These are phyloP conservation scores for Lasius fuliginosus DNA, from an alignment of 2,888 invertebrate genomes.

Conservation along the genomic window DNA sequence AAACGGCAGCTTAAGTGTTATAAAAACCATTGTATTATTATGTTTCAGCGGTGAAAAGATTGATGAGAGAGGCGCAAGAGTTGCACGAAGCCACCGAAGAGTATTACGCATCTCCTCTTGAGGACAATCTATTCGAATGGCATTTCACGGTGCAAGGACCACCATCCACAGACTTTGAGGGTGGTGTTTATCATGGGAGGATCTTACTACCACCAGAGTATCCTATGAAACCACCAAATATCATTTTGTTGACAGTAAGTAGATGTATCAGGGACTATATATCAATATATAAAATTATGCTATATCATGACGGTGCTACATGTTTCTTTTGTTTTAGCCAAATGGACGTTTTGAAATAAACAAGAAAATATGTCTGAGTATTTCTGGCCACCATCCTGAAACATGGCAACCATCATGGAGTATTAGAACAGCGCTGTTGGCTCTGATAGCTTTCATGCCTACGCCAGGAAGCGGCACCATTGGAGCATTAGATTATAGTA, in stretches of 20 bases:
- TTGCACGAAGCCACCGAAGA: slow-evolving; percentile 95
- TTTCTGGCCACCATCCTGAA: slow-evolving; percentile 98
- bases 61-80: slow-evolving; percentile 97
- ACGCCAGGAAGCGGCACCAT: slow-evolving; percentile 96
- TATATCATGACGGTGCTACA: not conserved
- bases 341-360: slow-evolving; percentile 97
- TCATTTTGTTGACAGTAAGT: slow-evolving; percentile 94
- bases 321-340: slow-evolving; percentile 88
- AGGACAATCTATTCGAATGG: slow-evolving; percentile 99
- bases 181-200: slow-evolving; percentile 96
- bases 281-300: not conserved
- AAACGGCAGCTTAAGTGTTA: not conserved
- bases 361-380: slow-evolving; percentile 98
- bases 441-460: slow-evolving; percentile 98
- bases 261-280: not conserved
- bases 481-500: slow-evolving; percentile 95
- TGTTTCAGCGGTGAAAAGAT: slow-evolving; percentile 93
- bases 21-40: not conserved
- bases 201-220: slow-evolving; percentile 97
- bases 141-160: slow-evolving; percentile 98
- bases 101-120: slow-evolving; percentile 95
- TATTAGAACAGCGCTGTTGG: slow-evolving; percentile 96
- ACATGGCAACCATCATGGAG: slow-evolving; percentile 99
- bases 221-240: slow-evolving; percentile 99
- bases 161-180: slow-evolving; percentile 95